Evolutionary conservation across 2,797 vertebrate species (phyloP).

Genomic region (Sciurus vulgaris): DNA sequence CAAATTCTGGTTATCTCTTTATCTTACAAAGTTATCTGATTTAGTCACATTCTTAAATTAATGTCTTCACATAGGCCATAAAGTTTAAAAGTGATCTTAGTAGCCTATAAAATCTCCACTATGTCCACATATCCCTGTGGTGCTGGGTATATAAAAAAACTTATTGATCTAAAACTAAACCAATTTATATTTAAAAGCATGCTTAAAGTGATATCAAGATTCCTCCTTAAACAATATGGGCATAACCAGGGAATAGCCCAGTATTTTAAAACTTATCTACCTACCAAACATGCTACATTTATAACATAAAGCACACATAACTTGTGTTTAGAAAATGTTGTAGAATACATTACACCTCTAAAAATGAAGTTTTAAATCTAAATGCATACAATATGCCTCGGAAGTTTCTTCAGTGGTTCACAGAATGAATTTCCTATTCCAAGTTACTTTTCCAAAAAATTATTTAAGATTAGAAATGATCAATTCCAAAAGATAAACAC

Average conservation of each 20-base stretch:
- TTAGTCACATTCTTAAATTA: slow-evolving; percentile 10
- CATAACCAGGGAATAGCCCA: not conserved
- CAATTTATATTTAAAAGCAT: not conserved
- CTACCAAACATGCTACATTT: not conserved
- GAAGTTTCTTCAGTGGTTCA: not conserved
- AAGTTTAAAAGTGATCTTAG: slow-evolving; percentile 27
- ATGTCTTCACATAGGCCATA: not conserved
- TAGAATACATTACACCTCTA: not conserved
- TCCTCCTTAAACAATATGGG: not conserved
- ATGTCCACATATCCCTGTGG: not conserved
- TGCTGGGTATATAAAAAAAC: not conserved
- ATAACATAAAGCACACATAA: not conserved
- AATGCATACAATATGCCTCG: not conserved
- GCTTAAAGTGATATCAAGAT: not conserved
- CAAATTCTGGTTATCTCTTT: not conserved
- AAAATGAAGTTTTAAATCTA: not conserved
- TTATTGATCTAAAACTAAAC: slow-evolving; percentile 4
- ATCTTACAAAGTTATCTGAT: not conserved
- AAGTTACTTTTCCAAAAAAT: not conserved
- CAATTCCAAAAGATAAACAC: not conserved
- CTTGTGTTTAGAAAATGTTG: not conserved
- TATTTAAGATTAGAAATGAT: not conserved
- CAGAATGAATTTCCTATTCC: not conserved
- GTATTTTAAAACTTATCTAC: not conserved
- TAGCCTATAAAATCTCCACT: slow-evolving; percentile 22